Evolutionary conservation across 2,113 vertebrate genomes (phyloP).

Genomic region (Cyanoramphus novaezelandiae): DNA sequence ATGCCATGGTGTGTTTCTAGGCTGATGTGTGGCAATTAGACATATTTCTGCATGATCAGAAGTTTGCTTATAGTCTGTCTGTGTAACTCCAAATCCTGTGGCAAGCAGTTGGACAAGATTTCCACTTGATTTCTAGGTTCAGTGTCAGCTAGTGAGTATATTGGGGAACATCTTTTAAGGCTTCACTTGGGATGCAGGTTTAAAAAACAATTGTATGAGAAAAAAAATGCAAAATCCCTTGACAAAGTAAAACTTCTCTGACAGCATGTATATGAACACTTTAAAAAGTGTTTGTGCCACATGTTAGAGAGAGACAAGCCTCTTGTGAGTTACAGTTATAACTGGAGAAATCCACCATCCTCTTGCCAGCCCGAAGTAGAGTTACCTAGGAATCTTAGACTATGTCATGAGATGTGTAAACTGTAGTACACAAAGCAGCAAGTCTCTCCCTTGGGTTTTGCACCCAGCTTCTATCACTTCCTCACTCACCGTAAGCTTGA

Average conservation of each 20-base stretch:
- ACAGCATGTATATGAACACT: background rate
- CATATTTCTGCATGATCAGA: background rate
- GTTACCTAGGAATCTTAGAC: background rate
- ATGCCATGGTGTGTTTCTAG: background rate
- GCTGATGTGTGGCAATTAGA: background rate
- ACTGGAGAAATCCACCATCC: background rate
- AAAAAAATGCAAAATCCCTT: background rate
- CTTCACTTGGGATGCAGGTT: background rate
- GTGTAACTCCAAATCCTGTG: background rate
- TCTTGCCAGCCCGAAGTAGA: background rate
- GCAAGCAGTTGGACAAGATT: background rate
- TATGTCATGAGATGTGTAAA: background rate
- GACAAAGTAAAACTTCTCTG: background rate
- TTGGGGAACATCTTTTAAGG: background rate
- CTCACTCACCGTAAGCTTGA: background rate
- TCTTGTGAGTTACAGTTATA: background rate
- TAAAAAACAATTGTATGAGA: accelerated
- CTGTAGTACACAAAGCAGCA: accelerated
- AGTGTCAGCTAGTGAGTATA: background rate
- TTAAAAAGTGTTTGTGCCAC: background rate
- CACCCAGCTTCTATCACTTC: background rate
- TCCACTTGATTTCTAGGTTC: background rate
- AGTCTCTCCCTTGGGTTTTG: background rate
- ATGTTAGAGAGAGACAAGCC: background rate
- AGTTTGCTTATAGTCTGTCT: background rate